Conservation (phyloP, 2,113 vertebrate species). For the Eira barbara region DNA sequence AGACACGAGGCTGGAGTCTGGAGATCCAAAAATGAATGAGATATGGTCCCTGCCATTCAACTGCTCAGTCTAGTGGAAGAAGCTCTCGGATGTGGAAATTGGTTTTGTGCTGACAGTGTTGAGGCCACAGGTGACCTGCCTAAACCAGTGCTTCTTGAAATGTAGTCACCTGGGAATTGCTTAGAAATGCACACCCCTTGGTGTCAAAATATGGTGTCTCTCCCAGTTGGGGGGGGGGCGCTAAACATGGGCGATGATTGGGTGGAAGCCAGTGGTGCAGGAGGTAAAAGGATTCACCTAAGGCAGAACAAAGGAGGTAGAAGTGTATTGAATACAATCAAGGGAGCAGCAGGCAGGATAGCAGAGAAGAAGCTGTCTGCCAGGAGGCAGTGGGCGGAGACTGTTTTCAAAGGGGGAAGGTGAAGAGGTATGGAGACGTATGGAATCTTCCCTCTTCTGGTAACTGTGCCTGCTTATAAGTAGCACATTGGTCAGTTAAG, state of each 20-base stretch:
- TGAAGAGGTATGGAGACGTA: background rate
- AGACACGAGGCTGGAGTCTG: background rate
- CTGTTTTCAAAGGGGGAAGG: background rate
- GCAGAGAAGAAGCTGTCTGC: background rate
- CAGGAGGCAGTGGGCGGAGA: background rate
- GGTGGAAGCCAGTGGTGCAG: background rate
- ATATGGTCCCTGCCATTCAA: background rate
- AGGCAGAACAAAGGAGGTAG: background rate
- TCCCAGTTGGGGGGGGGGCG: background rate
- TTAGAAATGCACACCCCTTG: background rate
- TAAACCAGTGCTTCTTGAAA: background rate
- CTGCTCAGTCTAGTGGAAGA: background rate
- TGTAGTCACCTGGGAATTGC: background rate
- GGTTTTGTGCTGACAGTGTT: background rate
- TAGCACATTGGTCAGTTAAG: background rate
- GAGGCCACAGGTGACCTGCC: background rate
- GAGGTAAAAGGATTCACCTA: background rate
- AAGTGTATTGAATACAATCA: background rate
- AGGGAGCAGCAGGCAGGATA: background rate
- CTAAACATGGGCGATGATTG: background rate
- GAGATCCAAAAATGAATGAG: background rate
- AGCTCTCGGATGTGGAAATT: background rate
- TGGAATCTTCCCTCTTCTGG: background rate
- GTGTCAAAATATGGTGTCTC: background rate
- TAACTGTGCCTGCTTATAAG: background rate